These are phyloP conservation scores for Sinodicranocentrus sp. DNA, from an alignment of 2,888 invertebrate genomes.

Conservation along the genomic window DNA sequence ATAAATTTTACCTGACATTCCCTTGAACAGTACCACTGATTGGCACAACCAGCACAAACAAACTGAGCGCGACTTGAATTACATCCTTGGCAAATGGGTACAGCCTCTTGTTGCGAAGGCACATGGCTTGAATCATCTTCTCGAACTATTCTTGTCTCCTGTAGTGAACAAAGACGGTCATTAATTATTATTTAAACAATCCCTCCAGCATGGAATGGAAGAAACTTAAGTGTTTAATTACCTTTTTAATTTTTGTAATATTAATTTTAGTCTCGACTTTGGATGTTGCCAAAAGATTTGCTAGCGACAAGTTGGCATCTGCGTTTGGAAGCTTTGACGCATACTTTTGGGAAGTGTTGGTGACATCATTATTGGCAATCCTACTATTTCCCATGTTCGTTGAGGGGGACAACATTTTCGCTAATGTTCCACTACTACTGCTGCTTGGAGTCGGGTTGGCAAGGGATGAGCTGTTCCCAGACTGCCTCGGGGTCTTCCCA, in stretches of 20 bases:
- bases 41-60: constrained; percentile 93
- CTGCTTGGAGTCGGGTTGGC: constrained; percentile 53
- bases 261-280: constrained; percentile 78
- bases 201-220: not conserved
- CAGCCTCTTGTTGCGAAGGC: constrained; percentile 78
- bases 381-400: constrained; percentile 55
- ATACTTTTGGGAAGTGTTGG: constrained; percentile 44
- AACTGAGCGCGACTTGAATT: constrained; percentile 89
- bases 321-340: constrained; percentile 45
- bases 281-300: constrained; percentile 80
- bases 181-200: not conserved
- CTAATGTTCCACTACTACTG: constrained; percentile 69
- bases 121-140: constrained; percentile 73
- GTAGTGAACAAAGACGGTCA: constrained; percentile 4
- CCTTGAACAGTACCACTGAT: constrained; percentile 96
- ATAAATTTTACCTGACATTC: constrained; percentile 94
- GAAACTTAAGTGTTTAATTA: constrained; percentile 30
- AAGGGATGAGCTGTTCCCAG: constrained; percentile 34
- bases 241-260: constrained; percentile 53
- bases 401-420: constrained; percentile 73
- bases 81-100: constrained; percentile 92
- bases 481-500: constrained; percentile 46
- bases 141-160: constrained; percentile 60
- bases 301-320: constrained; percentile 78
- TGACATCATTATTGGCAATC: constrained; percentile 29